Conservation (phyloP, 2,113 vertebrate species). For the Beaufortia kweichowensis region DNA sequence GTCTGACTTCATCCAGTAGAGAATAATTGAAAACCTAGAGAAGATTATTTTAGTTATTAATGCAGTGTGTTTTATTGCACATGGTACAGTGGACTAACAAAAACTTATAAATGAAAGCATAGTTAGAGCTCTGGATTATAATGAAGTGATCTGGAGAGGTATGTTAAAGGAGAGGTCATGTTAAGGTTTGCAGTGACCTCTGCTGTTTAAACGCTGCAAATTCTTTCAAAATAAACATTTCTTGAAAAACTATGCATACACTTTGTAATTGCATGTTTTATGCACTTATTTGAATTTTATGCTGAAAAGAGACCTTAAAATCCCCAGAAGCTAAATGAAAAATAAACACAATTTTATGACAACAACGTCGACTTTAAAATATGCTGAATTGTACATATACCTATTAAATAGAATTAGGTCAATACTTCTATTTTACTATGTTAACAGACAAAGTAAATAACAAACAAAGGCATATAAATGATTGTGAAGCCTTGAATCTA, state of each 20-base stretch:
- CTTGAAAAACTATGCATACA: no score
- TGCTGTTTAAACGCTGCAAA: slow-evolving; percentile 35
- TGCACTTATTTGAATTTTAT: no score
- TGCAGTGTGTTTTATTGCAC: background rate
- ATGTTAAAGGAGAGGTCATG: background rate
- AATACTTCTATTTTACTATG: no score
- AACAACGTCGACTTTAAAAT: no score
- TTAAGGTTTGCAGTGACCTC: slow-evolving; percentile 36
- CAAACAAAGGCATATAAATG: background rate
- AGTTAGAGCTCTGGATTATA: background rate
- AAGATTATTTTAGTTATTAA: background rate
- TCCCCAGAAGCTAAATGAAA: no score
- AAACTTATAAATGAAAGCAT: background rate
- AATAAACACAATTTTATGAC: no score
- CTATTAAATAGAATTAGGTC: no score
- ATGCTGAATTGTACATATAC: no score
- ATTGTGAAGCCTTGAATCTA: no score
- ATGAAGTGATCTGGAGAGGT: background rate
- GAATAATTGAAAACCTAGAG: background rate
- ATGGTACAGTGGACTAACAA: background rate
- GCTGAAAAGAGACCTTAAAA: no score
- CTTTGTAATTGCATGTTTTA: no score
- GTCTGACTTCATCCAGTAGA: background rate
- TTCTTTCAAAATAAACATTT: background rate
- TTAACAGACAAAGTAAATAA: background rate